Conservation (phyloP, 53 echinoderm and acorn worm genomes). For the Henricia sp. region DNA sequence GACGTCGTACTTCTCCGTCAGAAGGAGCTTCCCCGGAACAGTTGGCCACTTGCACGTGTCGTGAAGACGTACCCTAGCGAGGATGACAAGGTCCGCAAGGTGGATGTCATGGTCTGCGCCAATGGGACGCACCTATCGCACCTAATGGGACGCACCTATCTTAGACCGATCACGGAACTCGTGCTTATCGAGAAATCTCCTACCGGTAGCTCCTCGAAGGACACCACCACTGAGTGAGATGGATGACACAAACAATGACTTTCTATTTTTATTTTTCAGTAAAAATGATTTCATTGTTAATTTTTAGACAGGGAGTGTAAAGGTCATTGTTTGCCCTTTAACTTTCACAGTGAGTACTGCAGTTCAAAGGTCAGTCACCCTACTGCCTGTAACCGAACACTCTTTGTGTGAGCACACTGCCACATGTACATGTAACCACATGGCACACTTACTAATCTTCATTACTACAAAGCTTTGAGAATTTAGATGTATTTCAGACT, state of each 20-base stretch:
- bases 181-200: neutral
- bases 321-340: too few species aligned
- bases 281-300: neutral
- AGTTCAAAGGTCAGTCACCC: too few species aligned
- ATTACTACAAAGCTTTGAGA: too few species aligned
- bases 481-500: too few species aligned
- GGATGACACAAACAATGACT: neutral
- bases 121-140: neutral
- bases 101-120: neutral
- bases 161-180: conserved; percentile 2
- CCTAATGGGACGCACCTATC: neutral
- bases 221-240: neutral
- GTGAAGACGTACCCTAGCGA: conserved; percentile 31
- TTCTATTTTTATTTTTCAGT: neutral
- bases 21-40: conserved; percentile 32
- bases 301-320: conserved; percentile 21
- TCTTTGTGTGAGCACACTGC: too few species aligned
- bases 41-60: conserved; percentile 47
- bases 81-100: conserved; percentile 11
- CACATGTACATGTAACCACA: too few species aligned
- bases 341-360: too few species aligned
- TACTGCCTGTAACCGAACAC: too few species aligned
- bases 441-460: too few species aligned
- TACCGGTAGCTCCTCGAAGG: neutral
- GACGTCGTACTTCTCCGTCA: conserved; percentile 60